Evolutionary conservation across 2,888 invertebrate genomes (phyloP), one percentile per base, ranked within the genome.

Genomic region (Parapristionchus giblindavisi): DNA sequence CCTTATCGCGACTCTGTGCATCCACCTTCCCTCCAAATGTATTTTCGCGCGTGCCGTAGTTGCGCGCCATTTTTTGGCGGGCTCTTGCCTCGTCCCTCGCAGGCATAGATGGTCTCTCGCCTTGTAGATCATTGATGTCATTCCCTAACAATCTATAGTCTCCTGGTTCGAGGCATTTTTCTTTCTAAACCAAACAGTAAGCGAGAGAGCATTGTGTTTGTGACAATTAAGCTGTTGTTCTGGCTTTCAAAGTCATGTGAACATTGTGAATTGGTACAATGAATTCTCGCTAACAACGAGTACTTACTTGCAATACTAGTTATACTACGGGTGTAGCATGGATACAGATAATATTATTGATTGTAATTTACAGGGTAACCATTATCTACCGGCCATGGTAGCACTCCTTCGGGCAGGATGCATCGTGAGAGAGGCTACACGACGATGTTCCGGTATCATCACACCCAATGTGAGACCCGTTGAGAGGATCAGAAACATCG

Each of bases 401-500:
- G 66, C 52, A 34, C n/a, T 66, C 34, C 52, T 66, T 34, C 66
- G 66, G 48, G 66, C 66, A 1, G 48, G 51, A 1, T 51, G 36
- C 24, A 52, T 52, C 3, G 27, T 34, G 32, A 21, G 52, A 2
- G 5, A 52, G 0, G 52, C 66, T n/a, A 27, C 32, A 17, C 17
- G 66, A 66, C 48, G 66, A 38, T 66, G 66, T 29, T 70, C 70
- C 24, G 40, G 72, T 4, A 63, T 79, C 8, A 54, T 78, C 29
- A 65, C 80, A 27, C 81, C 83, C n/a, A 79, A 79, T 48, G 74
- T 79, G 27, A 34, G 78, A 48, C 85, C 86, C 1, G 81, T 85
- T 32, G 85, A 86, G 77, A 81, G 79, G 75, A 87, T 86, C 70
- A 78, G 86, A 72, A 86, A 86, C 75, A 86, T 86, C 72, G 86